These are phyloP conservation scores for Cebus imitator DNA, from an alignment of 2,113 vertebrate species.

Conservation along the genomic window DNA sequence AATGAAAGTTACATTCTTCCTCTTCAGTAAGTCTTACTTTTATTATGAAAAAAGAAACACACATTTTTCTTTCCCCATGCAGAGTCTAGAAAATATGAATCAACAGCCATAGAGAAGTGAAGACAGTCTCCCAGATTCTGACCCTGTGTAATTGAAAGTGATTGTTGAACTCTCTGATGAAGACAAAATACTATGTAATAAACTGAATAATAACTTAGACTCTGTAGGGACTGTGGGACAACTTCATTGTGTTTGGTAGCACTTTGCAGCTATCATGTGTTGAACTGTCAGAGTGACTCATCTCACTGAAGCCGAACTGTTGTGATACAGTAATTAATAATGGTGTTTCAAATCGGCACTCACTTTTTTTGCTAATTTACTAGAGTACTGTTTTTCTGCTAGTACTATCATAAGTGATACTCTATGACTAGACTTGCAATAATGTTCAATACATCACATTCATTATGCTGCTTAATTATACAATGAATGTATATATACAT, in stretches of 20 bases:
- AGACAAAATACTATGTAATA: neutral
- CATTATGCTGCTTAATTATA: neutral
- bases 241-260: neutral
- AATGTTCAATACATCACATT: neutral
- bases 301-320: neutral
- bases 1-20: neutral
- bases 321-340: neutral
- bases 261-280: neutral
- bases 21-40: neutral
- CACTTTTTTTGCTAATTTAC: neutral
- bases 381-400: neutral
- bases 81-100: neutral
- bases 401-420: neutral
- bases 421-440: neutral
- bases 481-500: too few species aligned
- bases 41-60: neutral
- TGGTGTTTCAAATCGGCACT: neutral
- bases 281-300: neutral
- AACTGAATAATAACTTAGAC: neutral
- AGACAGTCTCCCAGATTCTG: neutral
- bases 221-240: neutral
- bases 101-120: neutral
- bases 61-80: neutral
- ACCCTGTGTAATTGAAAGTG: neutral
- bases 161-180: neutral